Base-by-base conservation (phyloP, 2,888 invertebrate genomes). In the Mythimna impura region DNA sequence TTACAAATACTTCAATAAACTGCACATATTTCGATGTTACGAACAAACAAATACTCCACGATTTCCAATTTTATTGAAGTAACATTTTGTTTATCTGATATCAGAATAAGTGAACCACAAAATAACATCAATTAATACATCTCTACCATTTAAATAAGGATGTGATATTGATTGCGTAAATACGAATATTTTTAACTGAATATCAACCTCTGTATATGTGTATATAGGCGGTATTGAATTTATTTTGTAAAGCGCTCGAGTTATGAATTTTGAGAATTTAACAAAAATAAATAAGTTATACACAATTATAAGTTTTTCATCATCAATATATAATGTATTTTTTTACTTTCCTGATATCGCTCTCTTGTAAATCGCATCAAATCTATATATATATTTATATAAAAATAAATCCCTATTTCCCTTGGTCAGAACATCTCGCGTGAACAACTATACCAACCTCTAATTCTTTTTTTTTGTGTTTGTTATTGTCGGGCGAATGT, bases 1-100 rank as follows among this genome's bases (percentile, higher is more conserved):
- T 73, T 63, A 58, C 30, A 17, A 30, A 50, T 60, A 60, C 12
- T 47, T 61, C 20, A 61, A 47, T 63, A 64, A 60, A 60, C 43
- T 22, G 14, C 10, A 50, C 30, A 12, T 57, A 17, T 60, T 43
- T 22, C 17, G 50, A 20, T 74, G 54, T 7, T 54, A 17, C n/a
- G 40, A 43, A 72, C 14, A 64, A 22, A 25, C 9, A 54, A 65
- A 50, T 54, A 36, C 34, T 25, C 0, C 20, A 60, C 3, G 12
- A 0, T 22, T 57, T 73, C 5, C 7, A 25, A 73, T 20, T 72
- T 57, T 0, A 55, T 52, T 58, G 9, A 69, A 47, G 17, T 47
- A 36, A 47, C 14, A 47, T 5, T 40, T 69, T 25, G n/a, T 50
- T 50, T 70, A 40, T 40, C 1, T 40, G 30, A 47, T 25, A 10